Conservation (phyloP, 2,888 invertebrate species). For the Blastobasis adustella region DNA sequence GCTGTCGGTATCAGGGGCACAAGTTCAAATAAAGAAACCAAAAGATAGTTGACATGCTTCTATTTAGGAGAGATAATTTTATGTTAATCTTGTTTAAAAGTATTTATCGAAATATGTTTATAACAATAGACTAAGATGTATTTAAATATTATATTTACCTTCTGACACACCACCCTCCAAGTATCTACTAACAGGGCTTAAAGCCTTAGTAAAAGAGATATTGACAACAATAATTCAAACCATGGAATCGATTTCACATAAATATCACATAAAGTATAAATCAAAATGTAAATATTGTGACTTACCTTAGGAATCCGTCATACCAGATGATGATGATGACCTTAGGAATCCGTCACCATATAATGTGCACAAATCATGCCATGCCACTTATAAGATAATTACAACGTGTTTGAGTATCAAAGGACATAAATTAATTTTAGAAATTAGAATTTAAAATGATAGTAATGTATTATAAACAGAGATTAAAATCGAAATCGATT, state of each 20-base stretch:
- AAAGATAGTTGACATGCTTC: slow-evolving; percentile 61
- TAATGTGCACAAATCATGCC: slow-evolving; percentile 36
- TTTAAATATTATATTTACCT: slow-evolving; percentile 2
- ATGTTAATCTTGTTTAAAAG: slow-evolving; percentile 11
- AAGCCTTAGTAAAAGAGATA: slow-evolving; percentile 9
- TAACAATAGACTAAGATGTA: neutral
- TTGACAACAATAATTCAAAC: slow-evolving; percentile 23
- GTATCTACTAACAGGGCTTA: slow-evolving; percentile 43
- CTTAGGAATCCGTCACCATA: too few species aligned
- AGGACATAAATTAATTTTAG: too few species aligned
- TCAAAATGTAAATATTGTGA: slow-evolving; percentile 25
- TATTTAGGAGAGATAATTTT: slow-evolving; percentile 24
- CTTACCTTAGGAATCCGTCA: slow-evolving; percentile 52
- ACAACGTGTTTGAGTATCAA: too few species aligned
- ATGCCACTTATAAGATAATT: slow-evolving; percentile 32
- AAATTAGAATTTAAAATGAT: neutral
- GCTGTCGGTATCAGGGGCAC: slow-evolving; percentile 66
- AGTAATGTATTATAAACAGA: slow-evolving; percentile 15
- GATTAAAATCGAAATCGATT: slow-evolving; percentile 59
- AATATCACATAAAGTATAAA: slow-evolving; percentile 32
- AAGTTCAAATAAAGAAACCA: slow-evolving; percentile 65
- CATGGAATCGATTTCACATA: slow-evolving; percentile 65
- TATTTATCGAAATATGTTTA: neutral
- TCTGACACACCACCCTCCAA: slow-evolving; percentile 60
- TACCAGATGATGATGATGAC: too few species aligned